Percentiles rank a stretch among this genome's conserved stretches.
Evolutionary conservation across 1,140 invertebrate genomes (phyloP).

Genomic region (Megathymus violae): DNA sequence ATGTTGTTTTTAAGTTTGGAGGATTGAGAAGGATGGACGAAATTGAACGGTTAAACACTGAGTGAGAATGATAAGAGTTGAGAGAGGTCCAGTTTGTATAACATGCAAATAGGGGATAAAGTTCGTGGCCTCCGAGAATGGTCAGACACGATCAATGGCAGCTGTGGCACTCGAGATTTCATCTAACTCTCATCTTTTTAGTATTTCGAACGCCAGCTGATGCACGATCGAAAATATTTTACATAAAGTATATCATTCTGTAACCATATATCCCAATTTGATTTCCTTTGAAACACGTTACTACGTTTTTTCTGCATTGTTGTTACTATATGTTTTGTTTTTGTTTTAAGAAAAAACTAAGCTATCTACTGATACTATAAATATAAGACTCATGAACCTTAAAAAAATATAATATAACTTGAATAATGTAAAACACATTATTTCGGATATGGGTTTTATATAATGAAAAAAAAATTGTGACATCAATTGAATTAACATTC

Average conservation of each 20-base stretch:
- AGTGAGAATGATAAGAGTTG: conserved; percentile 76
- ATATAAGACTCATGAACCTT: too few relatives aligned
- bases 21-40: conserved; percentile 57
- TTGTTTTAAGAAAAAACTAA: too few relatives aligned
- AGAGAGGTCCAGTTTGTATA: conserved; percentile 59
- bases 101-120: conserved; percentile 73
- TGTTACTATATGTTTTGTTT: too few relatives aligned
- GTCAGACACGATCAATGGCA: conserved; percentile 58
- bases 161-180: conserved; percentile 43
- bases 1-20: conserved; percentile 32
- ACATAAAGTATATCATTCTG: conserved; percentile 32
- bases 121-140: conserved; percentile 54
- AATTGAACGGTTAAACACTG: conserved; percentile 70
- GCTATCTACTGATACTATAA: too few relatives aligned
- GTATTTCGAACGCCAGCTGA: conserved; percentile 42
- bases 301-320: too few relatives aligned
- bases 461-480: neutral
- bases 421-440: too few relatives aligned
- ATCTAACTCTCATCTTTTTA: conserved; percentile 45
- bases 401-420: too few relatives aligned
- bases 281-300: conserved; percentile 21
- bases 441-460: too few relatives aligned
- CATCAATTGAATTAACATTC: too few relatives aligned
- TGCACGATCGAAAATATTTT: conserved; percentile 33
- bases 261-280: conserved; percentile 19